phyloP scores from a whole-genome alignment of 2,888 invertebrate species.

The Pocota personata region DNA sequence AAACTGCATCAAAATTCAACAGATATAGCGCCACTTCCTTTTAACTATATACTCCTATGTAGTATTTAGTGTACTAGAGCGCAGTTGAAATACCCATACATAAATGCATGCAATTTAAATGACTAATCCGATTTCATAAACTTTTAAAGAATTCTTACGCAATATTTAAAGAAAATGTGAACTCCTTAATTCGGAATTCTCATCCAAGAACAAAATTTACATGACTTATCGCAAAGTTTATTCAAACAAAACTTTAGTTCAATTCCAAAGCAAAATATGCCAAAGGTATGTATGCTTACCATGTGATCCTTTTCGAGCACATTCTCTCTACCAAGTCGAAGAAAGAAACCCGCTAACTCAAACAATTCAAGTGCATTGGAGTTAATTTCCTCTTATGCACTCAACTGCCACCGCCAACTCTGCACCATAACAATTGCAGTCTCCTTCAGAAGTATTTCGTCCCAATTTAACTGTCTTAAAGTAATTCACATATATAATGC shows the following conservation, averaged over 20 bases:
- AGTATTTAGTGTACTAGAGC: too few relatives aligned
- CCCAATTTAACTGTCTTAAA: slow-evolving; percentile 26
- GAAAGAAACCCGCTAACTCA: neutral
- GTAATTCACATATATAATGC: neutral
- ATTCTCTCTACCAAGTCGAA: neutral
- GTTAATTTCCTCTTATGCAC: slow-evolving; percentile 22
- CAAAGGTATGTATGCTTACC: too few relatives aligned
- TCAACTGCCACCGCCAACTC: slow-evolving; percentile 1
- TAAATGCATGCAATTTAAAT: too few relatives aligned
- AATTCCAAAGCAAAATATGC: neutral
- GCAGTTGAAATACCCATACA: too few relatives aligned
- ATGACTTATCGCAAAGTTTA: neutral
- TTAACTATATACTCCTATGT: too few relatives aligned
- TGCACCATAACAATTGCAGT: slow-evolving; percentile 7
- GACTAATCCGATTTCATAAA: too few relatives aligned
- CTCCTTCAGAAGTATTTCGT: slow-evolving; percentile 26
- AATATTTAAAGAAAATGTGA: too few relatives aligned
- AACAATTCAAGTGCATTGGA: slow-evolving; percentile 38
- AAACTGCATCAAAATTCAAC: too few relatives aligned
- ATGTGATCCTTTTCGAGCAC: neutral
- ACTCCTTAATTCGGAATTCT: neutral
- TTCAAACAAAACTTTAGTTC: neutral
- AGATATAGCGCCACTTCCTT: too few relatives aligned
- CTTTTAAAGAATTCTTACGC: too few relatives aligned
- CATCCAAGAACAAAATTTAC: neutral